Base-by-base conservation (phyloP, 2,113 vertebrate species). In the Sprattus sprattus region DNA sequence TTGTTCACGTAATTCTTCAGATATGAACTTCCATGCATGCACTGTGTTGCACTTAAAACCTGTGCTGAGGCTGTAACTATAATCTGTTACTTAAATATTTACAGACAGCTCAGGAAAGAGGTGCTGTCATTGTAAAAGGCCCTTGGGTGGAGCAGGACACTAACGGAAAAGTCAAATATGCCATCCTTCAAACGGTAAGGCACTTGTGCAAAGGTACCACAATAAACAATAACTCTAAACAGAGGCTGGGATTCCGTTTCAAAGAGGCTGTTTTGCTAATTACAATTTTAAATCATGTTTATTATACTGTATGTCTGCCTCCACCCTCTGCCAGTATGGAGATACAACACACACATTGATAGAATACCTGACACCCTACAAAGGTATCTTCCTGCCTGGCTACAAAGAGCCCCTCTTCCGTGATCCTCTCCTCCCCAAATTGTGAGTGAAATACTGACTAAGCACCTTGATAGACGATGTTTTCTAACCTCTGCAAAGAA, bases 301-400 rank as follows among this genome's bases (percentile, higher is more conserved):
- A 87, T 81, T 45, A 60, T 82, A 82, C 85, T 54, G 49, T 71
- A 28, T 32, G 45, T 60, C 45, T 82, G 28, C 20, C 10, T 78
- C 64, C 84, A 22, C 10, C 85, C 84, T 82, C 87, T 57, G 75
- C 45, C 92, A 96, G 96, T 96, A 96, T 54, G 96, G 96, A 85
- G 96, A 96, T 82, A 96, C 96, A 16, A 96, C 95, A 54, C 96
- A 96, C 89, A 96, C 96, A 0, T 88, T 96, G 9, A 89, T 96
- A 22, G 96, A 96, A 89, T 95, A 95, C 91, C 90, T 96, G 46
- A 87, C 89, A 57, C 93, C 94, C 64, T 96, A 96, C 91, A 94
- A 93, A 88, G 96, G 96, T 67, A 87, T 93, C 54, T 96, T 96
- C 91, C 93, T 96, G 81, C 95, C 96, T 0, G 92, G 93, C 87